These are phyloP conservation scores for Anhinga anhinga DNA, from an alignment of 2,113 vertebrate species.

Conservation along the genomic window DNA sequence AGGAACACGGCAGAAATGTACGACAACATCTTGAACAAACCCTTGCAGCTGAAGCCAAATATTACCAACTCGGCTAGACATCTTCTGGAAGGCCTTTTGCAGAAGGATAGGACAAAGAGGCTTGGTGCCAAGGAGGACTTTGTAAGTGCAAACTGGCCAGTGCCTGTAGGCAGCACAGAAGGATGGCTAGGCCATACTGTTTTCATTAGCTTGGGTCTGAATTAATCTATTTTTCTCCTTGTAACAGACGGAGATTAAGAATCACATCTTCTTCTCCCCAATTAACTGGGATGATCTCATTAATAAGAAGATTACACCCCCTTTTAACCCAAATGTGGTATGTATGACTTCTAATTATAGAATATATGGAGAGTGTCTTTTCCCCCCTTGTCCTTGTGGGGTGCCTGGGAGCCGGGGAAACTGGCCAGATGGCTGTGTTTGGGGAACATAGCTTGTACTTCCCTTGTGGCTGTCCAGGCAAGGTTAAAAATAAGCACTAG, in stretches of 20 bases:
- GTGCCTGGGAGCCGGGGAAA: not conserved
- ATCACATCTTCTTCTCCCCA: slow-evolving; percentile 95
- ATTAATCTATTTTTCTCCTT: slow-evolving; percentile 55
- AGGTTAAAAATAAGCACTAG: not conserved
- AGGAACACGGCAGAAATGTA: slow-evolving; percentile 99
- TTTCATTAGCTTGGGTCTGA: slow-evolving; percentile 29
- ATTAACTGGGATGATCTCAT: slow-evolving; percentile 99
- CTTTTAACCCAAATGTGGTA: slow-evolving; percentile 99
- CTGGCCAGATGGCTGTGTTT: not conserved
- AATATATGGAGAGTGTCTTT: not conserved
- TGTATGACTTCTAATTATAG: slow-evolving; percentile 62
- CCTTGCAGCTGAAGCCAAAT: slow-evolving; percentile 96
- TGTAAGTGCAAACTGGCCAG: slow-evolving; percentile 77
- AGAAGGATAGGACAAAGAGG: slow-evolving; percentile 93
- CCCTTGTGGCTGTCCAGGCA: not conserved
- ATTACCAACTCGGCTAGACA: slow-evolving; percentile 95
- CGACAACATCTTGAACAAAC: slow-evolving; percentile 98
- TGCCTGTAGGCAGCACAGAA: not conserved
- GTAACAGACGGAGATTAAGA: slow-evolving; percentile 95
- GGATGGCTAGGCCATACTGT: not conserved
- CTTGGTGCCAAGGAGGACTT: slow-evolving; percentile 95
- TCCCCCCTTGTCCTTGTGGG: not conserved
- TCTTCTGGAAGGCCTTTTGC: slow-evolving; percentile 92
- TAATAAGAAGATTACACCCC: slow-evolving; percentile 97
- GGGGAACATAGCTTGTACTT: not conserved